Evolutionary conservation across 2,888 invertebrate genomes (phyloP), one percentile per base, ranked within the genome.

Genomic region (Eristalinus sepulchralis): DNA sequence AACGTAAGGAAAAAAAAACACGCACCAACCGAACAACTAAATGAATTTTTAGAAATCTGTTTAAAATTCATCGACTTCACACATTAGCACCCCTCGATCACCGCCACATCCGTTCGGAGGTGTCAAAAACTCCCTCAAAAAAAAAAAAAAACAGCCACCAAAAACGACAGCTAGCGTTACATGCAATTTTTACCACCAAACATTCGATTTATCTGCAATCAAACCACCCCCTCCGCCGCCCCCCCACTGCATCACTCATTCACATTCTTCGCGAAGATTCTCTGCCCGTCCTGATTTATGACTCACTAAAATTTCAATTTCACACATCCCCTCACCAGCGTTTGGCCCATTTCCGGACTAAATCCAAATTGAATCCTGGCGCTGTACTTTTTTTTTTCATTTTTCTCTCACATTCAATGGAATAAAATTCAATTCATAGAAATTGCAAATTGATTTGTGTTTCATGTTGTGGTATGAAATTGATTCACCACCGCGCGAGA

Each of bases 381-480:
- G 27, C 2, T 27, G 27, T 27, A 5, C 5, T 47, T 47, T 17
- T 13, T 1, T 39, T 39, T 13, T 1, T 4, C 17, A 8, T 17
- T 47, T 47, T 17, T 47, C 17, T n/a, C n/a, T n/a, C n/a, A n/a
- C 47, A 4, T 17, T 27, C 27, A 27, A 5, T 47, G 47, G 17
- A 47, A 47, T 47, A 47, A 57, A 57, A 57, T 57, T n/a, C 24
- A 57, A 57, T 57, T 57, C 57, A 57, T 27, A 57, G 57, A 57
- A 57, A 57, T 57, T 24, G 57, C 57, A 57, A 57, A 57, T 57
- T 57, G 57, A 57, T 57, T 57, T 57, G 57, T 57, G 24, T 57
- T 24, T 24, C 57, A 13, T 57, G 57, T 57, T 57, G 57, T n/a
- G 57, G 57, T 27, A 57, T 57, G 22, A 57, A 57, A 57, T 57